phyloP scores from a whole-genome alignment of 1,140 invertebrate species.

The Popillia japonica region DNA sequence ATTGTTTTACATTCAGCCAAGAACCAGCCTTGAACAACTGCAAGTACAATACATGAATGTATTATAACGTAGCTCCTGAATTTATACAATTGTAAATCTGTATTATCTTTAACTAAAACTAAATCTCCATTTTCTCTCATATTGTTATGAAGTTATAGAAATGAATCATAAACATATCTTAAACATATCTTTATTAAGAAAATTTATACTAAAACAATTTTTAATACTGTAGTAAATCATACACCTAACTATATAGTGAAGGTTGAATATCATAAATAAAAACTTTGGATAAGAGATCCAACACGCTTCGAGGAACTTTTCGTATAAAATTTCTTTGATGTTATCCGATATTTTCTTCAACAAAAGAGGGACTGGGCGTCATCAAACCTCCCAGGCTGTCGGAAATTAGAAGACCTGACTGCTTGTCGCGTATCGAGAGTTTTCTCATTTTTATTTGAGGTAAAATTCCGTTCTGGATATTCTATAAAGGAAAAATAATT shows the following conservation, averaged over 20 bases:
- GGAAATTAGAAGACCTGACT: conserved; percentile 62
- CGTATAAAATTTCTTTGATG: conserved; percentile 16
- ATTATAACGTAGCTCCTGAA: no score
- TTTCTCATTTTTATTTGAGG: conserved; percentile 64
- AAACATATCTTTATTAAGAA: not conserved
- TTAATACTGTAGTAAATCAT: conserved; percentile 24
- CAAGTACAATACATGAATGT: no score
- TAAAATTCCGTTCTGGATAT: conserved; percentile 61
- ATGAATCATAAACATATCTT: no score
- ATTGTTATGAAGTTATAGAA: no score
- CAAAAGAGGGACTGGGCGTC: conserved; percentile 29
- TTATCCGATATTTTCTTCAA: conserved; percentile 28
- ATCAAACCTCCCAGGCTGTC: conserved; percentile 58
- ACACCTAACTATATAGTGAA: not conserved
- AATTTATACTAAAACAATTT: not conserved
- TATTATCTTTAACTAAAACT: no score
- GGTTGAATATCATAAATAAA: conserved; percentile 12
- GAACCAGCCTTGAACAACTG: no score
- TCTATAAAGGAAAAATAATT: conserved; percentile 58
- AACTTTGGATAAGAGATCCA: conserved; percentile 6
- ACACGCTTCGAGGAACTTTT: conserved; percentile 9
- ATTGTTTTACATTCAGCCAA: no score
- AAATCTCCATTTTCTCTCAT: no score
- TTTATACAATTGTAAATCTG: no score
- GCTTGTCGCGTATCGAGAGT: conserved; percentile 61